Conservation (phyloP, 2,888 invertebrate species). For the Ochropleura leucogaster region DNA sequence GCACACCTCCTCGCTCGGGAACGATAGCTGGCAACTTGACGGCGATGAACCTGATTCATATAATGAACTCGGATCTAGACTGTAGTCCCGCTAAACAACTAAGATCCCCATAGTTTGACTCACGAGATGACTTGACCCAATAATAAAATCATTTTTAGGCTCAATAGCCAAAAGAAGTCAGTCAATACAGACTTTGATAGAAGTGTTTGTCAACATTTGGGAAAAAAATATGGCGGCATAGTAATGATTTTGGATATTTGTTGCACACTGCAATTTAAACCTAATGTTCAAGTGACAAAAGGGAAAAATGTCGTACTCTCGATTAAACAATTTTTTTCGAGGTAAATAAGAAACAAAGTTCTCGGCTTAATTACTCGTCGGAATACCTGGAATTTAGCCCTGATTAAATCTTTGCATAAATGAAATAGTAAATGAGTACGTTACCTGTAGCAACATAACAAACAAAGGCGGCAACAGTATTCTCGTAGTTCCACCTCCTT, state of each 20-base stretch:
- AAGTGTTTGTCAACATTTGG: too few relatives aligned
- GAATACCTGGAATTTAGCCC: background rate
- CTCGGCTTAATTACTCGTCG: background rate
- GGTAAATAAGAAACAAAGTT: too few relatives aligned
- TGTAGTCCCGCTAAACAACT: too few relatives aligned
- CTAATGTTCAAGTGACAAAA: background rate
- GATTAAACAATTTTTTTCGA: too few relatives aligned
- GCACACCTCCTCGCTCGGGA: conserved; percentile 83
- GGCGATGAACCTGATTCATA: conserved; percentile 82
- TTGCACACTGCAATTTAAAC: background rate
- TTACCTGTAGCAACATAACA: conserved; percentile 95
- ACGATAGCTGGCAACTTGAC: conserved; percentile 85
- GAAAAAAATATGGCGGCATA: background rate
- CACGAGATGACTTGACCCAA: too few relatives aligned
- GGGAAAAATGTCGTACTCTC: too few relatives aligned
- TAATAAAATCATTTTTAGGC: too few relatives aligned
- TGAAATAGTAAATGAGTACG: background rate
- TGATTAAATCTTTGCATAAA: too few relatives aligned
- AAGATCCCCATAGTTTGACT: too few relatives aligned
- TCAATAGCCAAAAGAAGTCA: too few relatives aligned
- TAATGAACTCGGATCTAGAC: too few relatives aligned
- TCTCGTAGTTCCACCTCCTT: conserved; percentile 97
- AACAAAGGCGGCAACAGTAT: conserved; percentile 96
- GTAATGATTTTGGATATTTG: background rate
- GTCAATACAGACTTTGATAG: too few relatives aligned